Evolutionary conservation across 1,140 invertebrate genomes (phyloP).

Genomic region (Matsumurasca onukii): DNA sequence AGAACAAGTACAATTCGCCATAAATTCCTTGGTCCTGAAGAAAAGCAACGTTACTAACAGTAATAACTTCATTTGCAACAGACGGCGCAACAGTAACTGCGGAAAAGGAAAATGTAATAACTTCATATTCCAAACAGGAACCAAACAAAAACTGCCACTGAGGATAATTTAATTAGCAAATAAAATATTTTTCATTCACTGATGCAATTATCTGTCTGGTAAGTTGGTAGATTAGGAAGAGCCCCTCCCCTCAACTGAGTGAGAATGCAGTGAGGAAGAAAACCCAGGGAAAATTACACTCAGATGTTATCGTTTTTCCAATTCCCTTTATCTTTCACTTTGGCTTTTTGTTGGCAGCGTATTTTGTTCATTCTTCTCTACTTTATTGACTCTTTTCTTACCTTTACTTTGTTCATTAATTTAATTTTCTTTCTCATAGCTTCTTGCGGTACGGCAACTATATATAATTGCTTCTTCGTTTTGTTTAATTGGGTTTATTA

Average conservation of each 20-base stretch:
- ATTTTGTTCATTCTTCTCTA: constrained; percentile 14
- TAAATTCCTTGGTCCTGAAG: no score
- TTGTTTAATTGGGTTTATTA: no score
- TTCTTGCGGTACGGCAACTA: no score
- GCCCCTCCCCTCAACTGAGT: no score
- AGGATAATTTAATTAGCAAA: constrained; percentile 9
- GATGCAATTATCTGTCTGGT: not conserved
- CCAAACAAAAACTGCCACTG: not conserved
- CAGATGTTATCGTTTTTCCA: constrained; percentile 15
- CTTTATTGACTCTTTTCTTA: constrained; percentile 16
- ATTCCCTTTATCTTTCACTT: constrained; percentile 19
- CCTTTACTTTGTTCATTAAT: constrained; percentile 1
- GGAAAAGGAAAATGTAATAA: constrained; percentile 3
- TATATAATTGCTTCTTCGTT: no score
- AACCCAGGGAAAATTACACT: not conserved
- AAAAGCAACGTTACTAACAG: no score
- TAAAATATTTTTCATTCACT: constrained; percentile 20
- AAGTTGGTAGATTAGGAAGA: not conserved
- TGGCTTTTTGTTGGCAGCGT: constrained; percentile 17
- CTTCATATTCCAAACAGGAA: constrained; percentile 14
- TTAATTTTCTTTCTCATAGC: constrained; percentile 1
- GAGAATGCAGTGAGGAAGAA: not conserved
- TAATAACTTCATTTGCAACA: constrained; percentile 1
- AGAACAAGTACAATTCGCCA: no score
- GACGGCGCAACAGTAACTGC: not conserved